phyloP scores from a whole-genome alignment of 1,140 invertebrate species.

The Eupeodes corollae region DNA sequence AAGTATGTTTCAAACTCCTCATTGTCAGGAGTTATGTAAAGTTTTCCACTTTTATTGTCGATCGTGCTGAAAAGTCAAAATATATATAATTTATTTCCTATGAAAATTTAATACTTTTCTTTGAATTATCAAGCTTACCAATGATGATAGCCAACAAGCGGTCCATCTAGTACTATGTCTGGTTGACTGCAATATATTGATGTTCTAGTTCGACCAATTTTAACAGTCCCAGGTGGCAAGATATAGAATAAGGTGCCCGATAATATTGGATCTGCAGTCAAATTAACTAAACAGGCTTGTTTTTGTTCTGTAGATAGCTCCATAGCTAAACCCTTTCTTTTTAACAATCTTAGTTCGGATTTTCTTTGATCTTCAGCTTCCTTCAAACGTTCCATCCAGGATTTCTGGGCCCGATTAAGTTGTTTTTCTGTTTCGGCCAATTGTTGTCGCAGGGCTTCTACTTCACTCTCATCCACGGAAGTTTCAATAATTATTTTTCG shows the following conservation, averaged over 20 bases:
- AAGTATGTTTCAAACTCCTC: constrained; percentile 49
- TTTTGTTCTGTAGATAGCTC: constrained; percentile 36
- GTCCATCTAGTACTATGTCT: constrained; percentile 52
- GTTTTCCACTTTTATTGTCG: constrained; percentile 39
- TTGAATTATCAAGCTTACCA: constrained; percentile 42
- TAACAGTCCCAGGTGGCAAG: constrained; percentile 41
- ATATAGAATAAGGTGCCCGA: constrained; percentile 57
- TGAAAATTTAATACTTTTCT: constrained; percentile 2
- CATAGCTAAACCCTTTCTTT: constrained; percentile 42
- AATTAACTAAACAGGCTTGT: constrained; percentile 50
- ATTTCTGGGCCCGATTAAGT: constrained; percentile 42
- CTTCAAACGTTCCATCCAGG: constrained; percentile 46
- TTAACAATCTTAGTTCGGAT: constrained; percentile 44
- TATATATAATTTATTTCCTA: not conserved
- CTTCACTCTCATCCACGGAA: constrained; percentile 35
- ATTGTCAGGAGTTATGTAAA: constrained; percentile 39
- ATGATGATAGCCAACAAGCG: constrained; percentile 51
- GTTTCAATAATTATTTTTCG: constrained; percentile 34
- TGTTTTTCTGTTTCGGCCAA: constrained; percentile 50
- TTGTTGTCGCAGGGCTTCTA: constrained; percentile 42
- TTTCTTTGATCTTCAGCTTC: constrained; percentile 47
- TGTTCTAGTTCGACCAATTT: constrained; percentile 36
- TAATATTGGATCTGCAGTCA: constrained; percentile 58
- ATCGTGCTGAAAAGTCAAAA: constrained; percentile 16
- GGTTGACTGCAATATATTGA: constrained; percentile 20